phyloP scores from a whole-genome alignment of 2,888 invertebrate genomes.

The Pachydiplax longipennis region DNA sequence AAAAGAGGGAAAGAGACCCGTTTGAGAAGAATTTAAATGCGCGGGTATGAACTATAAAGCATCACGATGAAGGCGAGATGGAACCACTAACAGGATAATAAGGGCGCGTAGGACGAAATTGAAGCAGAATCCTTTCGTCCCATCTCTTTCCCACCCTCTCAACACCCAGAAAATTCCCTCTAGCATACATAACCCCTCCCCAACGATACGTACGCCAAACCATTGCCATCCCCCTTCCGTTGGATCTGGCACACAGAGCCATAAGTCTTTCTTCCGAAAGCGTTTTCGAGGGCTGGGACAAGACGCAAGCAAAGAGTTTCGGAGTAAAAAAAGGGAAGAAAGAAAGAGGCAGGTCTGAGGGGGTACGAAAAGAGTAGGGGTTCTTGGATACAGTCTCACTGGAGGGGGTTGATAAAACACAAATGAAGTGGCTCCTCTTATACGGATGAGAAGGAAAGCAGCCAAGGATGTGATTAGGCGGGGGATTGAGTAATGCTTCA shows the following conservation, averaged over 20 bases:
- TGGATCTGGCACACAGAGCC: conserved; percentile 22
- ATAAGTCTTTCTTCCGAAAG: conserved; percentile 36
- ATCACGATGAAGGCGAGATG: conserved; percentile 16
- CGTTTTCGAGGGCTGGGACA: conserved; percentile 11
- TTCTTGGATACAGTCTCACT: background rate
- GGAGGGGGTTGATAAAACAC: background rate
- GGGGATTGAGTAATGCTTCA: background rate
- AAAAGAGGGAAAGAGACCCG: background rate
- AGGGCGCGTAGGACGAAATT: conserved; percentile 3
- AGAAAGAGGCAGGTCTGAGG: background rate
- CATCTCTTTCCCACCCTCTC: background rate
- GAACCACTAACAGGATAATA: conserved; percentile 19
- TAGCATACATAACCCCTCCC: background rate
- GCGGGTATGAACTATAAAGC: background rate
- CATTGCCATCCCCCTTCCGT: background rate
- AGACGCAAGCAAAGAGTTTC: background rate
- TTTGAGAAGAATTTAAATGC: conserved; percentile 11
- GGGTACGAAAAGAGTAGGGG: background rate
- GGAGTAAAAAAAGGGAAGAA: background rate
- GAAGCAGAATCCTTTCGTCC: conserved; percentile 31
- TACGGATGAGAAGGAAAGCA: background rate
- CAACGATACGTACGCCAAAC: background rate
- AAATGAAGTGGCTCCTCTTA: background rate
- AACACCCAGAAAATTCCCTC: background rate
- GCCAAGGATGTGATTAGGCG: background rate